phyloP scores from a whole-genome alignment of 2,888 invertebrate species.

The Eilema griseolum region DNA sequence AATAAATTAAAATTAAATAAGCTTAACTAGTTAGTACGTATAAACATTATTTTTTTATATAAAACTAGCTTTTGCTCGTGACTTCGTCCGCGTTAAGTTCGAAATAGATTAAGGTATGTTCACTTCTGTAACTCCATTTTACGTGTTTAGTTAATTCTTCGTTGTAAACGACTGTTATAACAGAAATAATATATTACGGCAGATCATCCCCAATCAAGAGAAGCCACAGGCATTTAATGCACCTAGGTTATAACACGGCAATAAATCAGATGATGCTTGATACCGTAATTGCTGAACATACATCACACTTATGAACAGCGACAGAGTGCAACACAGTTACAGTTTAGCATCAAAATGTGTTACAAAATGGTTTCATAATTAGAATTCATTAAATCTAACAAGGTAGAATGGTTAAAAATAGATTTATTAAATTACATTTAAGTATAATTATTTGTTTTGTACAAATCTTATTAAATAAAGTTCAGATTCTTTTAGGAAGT shows the following conservation, averaged over 20 bases:
- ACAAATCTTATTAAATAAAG: too few species aligned
- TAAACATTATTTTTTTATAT: not conserved
- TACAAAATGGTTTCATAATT: not conserved
- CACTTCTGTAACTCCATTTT: too few species aligned
- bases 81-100: too few species aligned
- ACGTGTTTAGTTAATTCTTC: too few species aligned
- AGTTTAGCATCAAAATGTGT: not conserved
- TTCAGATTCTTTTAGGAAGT: too few species aligned
- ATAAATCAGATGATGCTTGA: conserved; percentile 10
- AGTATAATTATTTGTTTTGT: too few species aligned
- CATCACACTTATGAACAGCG: conserved; percentile 8
- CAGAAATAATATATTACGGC: not conserved
- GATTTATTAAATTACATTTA: too few species aligned
- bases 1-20: too few species aligned
- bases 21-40: too few species aligned
- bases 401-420: not conserved
- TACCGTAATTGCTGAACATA: conserved; percentile 14
- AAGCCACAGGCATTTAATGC: conserved; percentile 4
- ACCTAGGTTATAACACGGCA: conserved; percentile 4
- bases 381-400: not conserved
- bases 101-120: too few species aligned
- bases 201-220: not conserved
- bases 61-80: too few species aligned
- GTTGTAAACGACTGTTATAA: too few species aligned
- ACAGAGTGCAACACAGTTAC: conserved; percentile 2